Percentiles rank a stretch among this genome's conserved stretches.
Conservation (phyloP, 2,888 invertebrate genomes). For the Chloroclystis v-ata region DNA sequence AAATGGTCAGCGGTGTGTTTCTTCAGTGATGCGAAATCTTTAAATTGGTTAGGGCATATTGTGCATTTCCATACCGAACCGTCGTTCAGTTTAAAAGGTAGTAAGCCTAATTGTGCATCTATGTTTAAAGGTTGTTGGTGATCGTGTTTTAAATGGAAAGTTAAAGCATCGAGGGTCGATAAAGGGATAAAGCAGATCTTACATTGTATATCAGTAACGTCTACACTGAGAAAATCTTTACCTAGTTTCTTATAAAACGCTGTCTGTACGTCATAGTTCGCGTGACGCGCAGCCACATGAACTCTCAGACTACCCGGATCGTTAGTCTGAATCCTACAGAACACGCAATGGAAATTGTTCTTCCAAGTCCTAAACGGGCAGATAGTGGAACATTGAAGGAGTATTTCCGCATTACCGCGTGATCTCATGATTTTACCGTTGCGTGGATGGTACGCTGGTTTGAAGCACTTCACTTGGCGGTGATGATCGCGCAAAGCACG, state of each 20-base stretch:
- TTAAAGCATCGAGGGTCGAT: slow-evolving; percentile 53
- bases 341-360: slow-evolving; percentile 67
- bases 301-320: slow-evolving; percentile 57
- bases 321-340: slow-evolving; percentile 63
- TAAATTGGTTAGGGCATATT: slow-evolving; percentile 64
- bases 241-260: slow-evolving; percentile 71
- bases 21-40: slow-evolving; percentile 63
- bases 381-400: slow-evolving; percentile 65
- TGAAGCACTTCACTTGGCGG: slow-evolving; percentile 64
- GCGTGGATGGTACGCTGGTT: slow-evolving; percentile 62
- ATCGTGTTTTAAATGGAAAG: slow-evolving; percentile 59
- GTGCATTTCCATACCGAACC: slow-evolving; percentile 68
- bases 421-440: slow-evolving; percentile 59
- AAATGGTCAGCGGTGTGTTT: slow-evolving; percentile 68
- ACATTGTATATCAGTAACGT: slow-evolving; percentile 67
- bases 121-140: slow-evolving; percentile 62
- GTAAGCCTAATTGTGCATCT: slow-evolving; percentile 61
- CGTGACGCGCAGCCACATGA: slow-evolving; percentile 57
- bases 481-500: slow-evolving; percentile 62
- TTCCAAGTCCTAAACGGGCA: slow-evolving; percentile 70
- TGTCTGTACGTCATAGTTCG: slow-evolving; percentile 60
- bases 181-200: slow-evolving; percentile 62
- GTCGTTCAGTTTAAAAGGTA: slow-evolving; percentile 63
- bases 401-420: slow-evolving; percentile 64
- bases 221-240: slow-evolving; percentile 65